Evolutionary conservation across 2,888 invertebrate genomes (phyloP).

Genomic region (Coremacera marginata): DNA sequence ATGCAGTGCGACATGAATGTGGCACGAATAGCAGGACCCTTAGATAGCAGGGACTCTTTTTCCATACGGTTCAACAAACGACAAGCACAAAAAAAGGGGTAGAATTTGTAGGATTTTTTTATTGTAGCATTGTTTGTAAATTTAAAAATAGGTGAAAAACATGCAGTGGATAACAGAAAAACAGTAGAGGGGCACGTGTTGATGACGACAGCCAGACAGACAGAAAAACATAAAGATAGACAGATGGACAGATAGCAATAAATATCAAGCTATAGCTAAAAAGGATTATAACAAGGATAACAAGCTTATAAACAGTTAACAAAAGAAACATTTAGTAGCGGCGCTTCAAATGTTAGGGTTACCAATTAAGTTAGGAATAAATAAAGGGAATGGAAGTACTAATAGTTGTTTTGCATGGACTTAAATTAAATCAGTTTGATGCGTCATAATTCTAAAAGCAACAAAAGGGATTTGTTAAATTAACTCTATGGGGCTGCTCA

Average conservation of each 20-base stretch:
- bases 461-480: too few species aligned
- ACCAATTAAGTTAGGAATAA: too few species aligned
- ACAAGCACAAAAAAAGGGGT: background rate
- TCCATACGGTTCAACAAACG: background rate
- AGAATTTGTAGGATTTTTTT: background rate
- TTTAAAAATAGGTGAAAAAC: background rate
- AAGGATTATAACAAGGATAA: conserved; percentile 14
- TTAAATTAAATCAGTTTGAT: background rate
- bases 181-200: too few species aligned
- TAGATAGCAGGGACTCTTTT: background rate
- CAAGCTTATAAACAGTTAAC: conserved; percentile 10
- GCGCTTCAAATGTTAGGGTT: too few species aligned
- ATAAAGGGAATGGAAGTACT: too few species aligned
- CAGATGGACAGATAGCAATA: background rate
- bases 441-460: background rate
- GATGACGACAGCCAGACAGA: background rate
- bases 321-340: background rate
- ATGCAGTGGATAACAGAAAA: background rate
- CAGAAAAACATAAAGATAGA: background rate
- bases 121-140: background rate
- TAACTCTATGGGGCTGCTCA: too few species aligned
- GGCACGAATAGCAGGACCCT: too few species aligned
- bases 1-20: background rate
- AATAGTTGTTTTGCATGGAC: too few species aligned
- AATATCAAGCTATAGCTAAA: background rate